Percentiles rank a stretch among this genome's conserved stretches.
Conservation (phyloP, 2,888 invertebrate genomes). For the Ophion obscuratus region DNA sequence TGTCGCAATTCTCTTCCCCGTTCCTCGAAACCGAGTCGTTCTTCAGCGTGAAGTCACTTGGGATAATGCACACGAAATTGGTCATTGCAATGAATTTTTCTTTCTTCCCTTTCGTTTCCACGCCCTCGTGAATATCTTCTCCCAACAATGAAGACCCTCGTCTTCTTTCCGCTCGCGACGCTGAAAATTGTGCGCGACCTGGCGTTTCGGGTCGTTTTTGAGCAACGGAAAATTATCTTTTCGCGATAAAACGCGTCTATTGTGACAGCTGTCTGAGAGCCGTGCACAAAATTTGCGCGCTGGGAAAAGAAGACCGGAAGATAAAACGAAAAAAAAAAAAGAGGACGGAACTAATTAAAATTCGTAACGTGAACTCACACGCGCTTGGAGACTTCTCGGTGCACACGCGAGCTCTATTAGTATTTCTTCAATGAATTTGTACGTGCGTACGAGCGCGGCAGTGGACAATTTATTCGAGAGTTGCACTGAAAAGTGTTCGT, state of each 20-base stretch:
- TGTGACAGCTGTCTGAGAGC: conserved; percentile 6
- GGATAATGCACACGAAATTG: conserved; percentile 4
- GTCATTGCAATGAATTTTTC: background rate
- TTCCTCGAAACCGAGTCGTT: background rate
- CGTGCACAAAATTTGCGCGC: conserved; percentile 31
- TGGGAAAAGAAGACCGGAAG: background rate
- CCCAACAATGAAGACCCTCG: too few species aligned
- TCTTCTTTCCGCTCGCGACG: background rate
- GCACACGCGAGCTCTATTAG: background rate
- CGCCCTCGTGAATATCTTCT: background rate
- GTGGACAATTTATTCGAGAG: background rate
- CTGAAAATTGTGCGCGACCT: background rate
- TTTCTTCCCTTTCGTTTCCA: background rate
- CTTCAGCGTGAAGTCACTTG: background rate
- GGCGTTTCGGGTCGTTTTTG: background rate
- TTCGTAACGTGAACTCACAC: conserved; percentile 42
- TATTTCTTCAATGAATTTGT: background rate
- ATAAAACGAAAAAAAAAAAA: conserved; percentile 27
- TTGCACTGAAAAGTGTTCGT: background rate
- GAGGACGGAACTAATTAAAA: conserved; percentile 45
- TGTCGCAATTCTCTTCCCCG: background rate
- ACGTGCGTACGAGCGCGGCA: background rate
- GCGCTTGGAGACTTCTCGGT: conserved; percentile 10
- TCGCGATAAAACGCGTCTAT: background rate
- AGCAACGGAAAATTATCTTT: background rate